Evolutionary conservation across 2,113 vertebrate genomes (phyloP).

Genomic region (Hyla sarda): DNA sequence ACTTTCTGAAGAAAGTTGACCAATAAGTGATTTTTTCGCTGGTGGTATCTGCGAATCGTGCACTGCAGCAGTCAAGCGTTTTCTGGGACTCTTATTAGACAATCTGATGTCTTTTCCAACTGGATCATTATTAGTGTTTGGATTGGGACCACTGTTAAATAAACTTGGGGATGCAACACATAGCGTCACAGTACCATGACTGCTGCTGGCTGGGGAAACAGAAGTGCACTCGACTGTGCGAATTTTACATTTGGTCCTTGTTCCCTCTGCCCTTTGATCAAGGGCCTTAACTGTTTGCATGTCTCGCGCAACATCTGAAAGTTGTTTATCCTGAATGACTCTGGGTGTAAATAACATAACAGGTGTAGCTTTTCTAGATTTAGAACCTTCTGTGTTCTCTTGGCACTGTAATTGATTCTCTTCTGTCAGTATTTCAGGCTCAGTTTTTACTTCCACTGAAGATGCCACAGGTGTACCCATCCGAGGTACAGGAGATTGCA

Average conservation of each 20-base stretch:
- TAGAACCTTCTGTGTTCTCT: conserved; percentile 68
- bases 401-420: conserved; percentile 74
- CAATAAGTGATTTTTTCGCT: conserved; percentile 86
- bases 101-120: conserved; percentile 77
- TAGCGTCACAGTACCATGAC: conserved; percentile 76
- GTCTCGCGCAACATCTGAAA: conserved; percentile 78
- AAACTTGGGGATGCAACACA: conserved; percentile 74
- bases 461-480: conserved; percentile 64
- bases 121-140: conserved; percentile 73
- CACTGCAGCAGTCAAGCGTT: conserved; percentile 80
- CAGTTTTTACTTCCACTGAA: conserved; percentile 85
- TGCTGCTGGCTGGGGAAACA: conserved; percentile 77
- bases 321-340: conserved; percentile 74
- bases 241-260: conserved; percentile 76
- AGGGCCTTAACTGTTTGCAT: conserved; percentile 74
- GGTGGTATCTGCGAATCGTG: conserved; percentile 87
- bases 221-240: conserved; percentile 70
- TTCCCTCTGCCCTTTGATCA: conserved; percentile 74
- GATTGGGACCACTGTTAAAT: conserved; percentile 72
- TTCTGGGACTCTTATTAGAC: conserved; percentile 85
- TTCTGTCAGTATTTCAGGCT: conserved; percentile 82
- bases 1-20: conserved; percentile 75
- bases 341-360: conserved; percentile 69
- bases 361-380: conserved; percentile 66
- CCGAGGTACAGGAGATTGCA: conserved; percentile 80